A percentile compares a stretch with the other conserved stretches of the same genome.
phyloP scores from a whole-genome alignment of 92 coral and sea anemone species.

The Epizoanthus ramosus region DNA sequence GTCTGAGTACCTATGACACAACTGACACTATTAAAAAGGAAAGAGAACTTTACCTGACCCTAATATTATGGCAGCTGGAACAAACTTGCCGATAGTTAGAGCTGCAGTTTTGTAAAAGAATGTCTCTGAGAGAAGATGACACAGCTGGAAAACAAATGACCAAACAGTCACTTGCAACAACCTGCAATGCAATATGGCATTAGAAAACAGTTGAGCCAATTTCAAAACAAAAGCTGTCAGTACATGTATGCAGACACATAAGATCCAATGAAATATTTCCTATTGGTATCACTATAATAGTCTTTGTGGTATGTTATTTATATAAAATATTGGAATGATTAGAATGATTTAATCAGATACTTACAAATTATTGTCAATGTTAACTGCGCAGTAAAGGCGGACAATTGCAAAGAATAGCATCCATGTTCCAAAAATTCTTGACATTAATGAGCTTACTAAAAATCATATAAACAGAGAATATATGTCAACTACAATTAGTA shows the following conservation, averaged over 20 bases:
- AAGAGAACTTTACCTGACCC: constrained; percentile 11
- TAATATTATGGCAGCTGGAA: neutral
- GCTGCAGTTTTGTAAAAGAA: constrained; percentile 8
- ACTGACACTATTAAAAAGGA: no score
- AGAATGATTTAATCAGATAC: neutral
- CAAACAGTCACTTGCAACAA: constrained; percentile 14
- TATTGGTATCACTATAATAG: no score
- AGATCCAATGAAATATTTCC: no score
- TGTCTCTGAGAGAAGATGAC: constrained; percentile 12
- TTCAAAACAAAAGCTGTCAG: neutral
- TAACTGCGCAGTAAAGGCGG: constrained; percentile 25
- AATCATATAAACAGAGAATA: neutral
- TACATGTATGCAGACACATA: no score
- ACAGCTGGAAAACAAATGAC: constrained; percentile 25
- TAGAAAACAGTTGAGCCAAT: neutral
- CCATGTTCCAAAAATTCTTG: constrained; percentile 17
- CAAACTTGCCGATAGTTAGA: constrained; percentile 2
- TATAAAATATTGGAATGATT: neutral
- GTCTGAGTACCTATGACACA: no score
- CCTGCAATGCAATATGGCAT: neutral
- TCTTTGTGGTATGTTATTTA: no score
- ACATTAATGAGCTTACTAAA: constrained; percentile 20
- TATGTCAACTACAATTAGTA: neutral
- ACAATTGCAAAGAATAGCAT: constrained; percentile 28
- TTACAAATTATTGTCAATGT: constrained; percentile 27